These are phyloP conservation scores for Helicolenus hilgendorfi DNA, from an alignment of 2,797 vertebrate species.

Conservation along the genomic window DNA sequence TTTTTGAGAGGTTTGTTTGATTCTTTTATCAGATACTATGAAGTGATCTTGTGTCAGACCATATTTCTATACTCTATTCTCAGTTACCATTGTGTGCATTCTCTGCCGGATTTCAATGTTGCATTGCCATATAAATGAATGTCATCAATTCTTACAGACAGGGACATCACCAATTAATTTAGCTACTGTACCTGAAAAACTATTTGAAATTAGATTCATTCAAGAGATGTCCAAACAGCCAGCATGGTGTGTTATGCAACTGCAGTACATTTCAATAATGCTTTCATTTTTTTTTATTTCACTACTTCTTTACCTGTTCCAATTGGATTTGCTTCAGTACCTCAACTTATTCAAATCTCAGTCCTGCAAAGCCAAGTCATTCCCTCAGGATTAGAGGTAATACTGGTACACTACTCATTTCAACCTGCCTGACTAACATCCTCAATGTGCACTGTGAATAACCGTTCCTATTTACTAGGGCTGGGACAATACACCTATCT, in stretches of 20 bases:
- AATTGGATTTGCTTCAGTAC: slow-evolving; percentile 54
- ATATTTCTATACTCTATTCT: background rate
- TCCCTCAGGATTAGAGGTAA: slow-evolving; percentile 52
- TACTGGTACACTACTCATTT: slow-evolving; percentile 22
- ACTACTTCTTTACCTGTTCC: slow-evolving; percentile 31
- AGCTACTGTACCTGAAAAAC: background rate
- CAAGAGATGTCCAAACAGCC: slow-evolving; percentile 43
- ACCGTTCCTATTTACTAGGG: slow-evolving; percentile 1
- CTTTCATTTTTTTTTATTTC: slow-evolving; percentile 16
- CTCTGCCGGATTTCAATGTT: background rate
- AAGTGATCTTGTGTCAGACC: background rate
- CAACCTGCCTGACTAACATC: background rate
- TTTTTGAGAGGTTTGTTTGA: slow-evolving; percentile 1
- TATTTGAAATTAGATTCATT: slow-evolving; percentile 37
- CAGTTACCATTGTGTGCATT: background rate
- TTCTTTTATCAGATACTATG: background rate
- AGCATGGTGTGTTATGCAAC: slow-evolving; percentile 59
- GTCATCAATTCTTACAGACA: background rate
- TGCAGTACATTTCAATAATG: slow-evolving; percentile 23
- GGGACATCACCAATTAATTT: slow-evolving; percentile 17
- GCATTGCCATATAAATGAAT: background rate
- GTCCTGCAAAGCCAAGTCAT: slow-evolving; percentile 36
- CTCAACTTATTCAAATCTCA: slow-evolving; percentile 32
- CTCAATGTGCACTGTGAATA: slow-evolving; percentile 25
- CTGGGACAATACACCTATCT: no score